Conservation (phyloP, 2,113 vertebrate genomes). For the Microcebus tavaratra region DNA sequence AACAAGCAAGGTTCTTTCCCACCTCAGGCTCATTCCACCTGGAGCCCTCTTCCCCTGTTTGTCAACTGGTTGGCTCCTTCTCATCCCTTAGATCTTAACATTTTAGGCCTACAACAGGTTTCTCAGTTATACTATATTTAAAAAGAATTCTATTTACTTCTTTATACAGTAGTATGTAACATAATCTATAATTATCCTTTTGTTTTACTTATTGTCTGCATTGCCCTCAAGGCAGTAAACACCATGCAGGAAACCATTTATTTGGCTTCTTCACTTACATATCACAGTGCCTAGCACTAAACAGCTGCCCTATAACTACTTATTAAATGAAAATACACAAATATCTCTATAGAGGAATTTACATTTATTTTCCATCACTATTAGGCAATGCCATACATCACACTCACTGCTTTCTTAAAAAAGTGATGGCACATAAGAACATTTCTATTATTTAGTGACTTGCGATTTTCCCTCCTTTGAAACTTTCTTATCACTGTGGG, state of each 20-base stretch:
- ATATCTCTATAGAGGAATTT: not conserved
- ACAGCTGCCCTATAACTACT: not conserved
- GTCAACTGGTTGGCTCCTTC: not conserved
- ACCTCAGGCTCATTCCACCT: not conserved
- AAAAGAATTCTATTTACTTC: not conserved
- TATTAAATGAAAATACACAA: not conserved
- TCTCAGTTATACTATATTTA: not conserved
- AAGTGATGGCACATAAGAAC: not conserved
- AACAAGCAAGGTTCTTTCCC: not conserved
- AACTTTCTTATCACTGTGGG: conserved; percentile 47
- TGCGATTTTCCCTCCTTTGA: not conserved
- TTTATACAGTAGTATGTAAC: not conserved
- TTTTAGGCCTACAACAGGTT: not conserved
- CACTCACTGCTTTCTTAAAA: not conserved
- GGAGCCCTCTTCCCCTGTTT: not conserved
- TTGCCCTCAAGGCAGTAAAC: not conserved
- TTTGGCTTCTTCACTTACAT: not conserved
- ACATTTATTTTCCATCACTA: not conserved
- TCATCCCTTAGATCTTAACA: not conserved
- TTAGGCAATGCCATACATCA: not conserved
- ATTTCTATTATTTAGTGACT: not conserved
- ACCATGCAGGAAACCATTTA: not conserved
- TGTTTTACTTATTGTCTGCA: not conserved
- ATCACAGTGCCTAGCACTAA: not conserved
- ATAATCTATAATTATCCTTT: not conserved